These are phyloP conservation scores for Ibidorhyncha struthersii DNA, from an alignment of 2,113 vertebrate species.

Conservation along the genomic window DNA sequence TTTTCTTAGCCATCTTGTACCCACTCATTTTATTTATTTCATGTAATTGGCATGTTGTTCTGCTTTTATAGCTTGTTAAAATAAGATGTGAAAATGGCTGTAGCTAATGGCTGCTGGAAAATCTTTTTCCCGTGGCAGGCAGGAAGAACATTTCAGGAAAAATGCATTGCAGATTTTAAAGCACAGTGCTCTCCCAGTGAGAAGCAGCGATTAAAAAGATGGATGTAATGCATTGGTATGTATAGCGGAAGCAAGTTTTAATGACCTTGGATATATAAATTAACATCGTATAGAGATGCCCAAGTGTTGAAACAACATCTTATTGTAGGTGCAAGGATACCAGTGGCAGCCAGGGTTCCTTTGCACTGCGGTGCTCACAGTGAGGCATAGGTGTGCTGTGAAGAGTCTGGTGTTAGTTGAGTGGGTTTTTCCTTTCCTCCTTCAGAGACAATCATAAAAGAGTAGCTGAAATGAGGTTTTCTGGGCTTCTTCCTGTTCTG, in stretches of 20 bases:
- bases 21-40: constrained; percentile 68
- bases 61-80: constrained; percentile 68
- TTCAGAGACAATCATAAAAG: neutral
- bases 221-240: neutral
- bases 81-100: constrained; percentile 63
- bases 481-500: neutral
- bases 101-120: constrained; percentile 62
- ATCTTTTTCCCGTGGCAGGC: constrained; percentile 42
- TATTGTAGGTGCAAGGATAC: neutral
- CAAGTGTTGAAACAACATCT: accelerated
- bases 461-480: accelerated
- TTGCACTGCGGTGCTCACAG: neutral
- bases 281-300: too few species aligned
- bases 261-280: neutral
- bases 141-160: neutral
- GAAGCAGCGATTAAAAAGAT: neutral
- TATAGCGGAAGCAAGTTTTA: neutral
- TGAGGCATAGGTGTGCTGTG: too few species aligned
- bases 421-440: neutral
- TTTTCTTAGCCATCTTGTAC: constrained; percentile 56
- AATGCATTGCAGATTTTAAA: neutral
- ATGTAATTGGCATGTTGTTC: constrained; percentile 66
- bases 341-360: neutral
- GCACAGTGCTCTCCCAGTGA: neutral
- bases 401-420: neutral